Evolutionary conservation across 2,888 invertebrate species (phyloP).

Genomic region (Idaea biselata): DNA sequence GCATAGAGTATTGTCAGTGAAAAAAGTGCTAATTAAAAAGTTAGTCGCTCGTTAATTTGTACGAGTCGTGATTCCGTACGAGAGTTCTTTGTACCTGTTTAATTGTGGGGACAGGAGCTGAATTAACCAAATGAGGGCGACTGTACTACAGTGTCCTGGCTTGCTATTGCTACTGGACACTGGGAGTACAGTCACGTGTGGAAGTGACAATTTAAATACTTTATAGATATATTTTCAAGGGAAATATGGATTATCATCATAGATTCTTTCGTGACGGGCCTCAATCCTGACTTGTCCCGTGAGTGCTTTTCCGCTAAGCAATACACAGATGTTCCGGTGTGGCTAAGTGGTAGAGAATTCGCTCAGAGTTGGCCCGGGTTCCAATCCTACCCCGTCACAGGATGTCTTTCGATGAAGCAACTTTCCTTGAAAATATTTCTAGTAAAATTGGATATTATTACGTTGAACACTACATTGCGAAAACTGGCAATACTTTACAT

Average conservation of each 20-base stretch:
- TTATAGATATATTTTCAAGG: neutral
- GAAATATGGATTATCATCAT: neutral
- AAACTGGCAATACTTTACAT: too few species aligned
- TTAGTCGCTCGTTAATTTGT: slow-evolving; percentile 59
- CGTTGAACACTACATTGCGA: too few species aligned
- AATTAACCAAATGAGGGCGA: slow-evolving; percentile 76
- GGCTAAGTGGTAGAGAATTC: too few species aligned
- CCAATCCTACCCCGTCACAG: too few species aligned
- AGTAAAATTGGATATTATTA: too few species aligned
- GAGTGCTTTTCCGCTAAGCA: neutral
- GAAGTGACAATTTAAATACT: neutral
- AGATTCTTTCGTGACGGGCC: neutral
- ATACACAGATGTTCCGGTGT: too few species aligned
- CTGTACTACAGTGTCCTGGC: slow-evolving; percentile 32
- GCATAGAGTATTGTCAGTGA: slow-evolving; percentile 23
- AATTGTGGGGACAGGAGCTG: slow-evolving; percentile 65
- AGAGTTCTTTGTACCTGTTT: slow-evolving; percentile 66
- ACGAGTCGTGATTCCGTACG: slow-evolving; percentile 61
- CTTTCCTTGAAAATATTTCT: too few species aligned
- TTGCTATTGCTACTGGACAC: slow-evolving; percentile 29
- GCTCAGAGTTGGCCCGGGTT: too few species aligned
- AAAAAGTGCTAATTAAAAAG: slow-evolving; percentile 70
- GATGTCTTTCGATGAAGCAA: too few species aligned
- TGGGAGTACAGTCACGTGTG: slow-evolving; percentile 19
- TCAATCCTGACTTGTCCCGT: neutral